These are phyloP conservation scores for Ellobius talpinus DNA, from an alignment of 2,113 vertebrate genomes.

Conservation along the genomic window DNA sequence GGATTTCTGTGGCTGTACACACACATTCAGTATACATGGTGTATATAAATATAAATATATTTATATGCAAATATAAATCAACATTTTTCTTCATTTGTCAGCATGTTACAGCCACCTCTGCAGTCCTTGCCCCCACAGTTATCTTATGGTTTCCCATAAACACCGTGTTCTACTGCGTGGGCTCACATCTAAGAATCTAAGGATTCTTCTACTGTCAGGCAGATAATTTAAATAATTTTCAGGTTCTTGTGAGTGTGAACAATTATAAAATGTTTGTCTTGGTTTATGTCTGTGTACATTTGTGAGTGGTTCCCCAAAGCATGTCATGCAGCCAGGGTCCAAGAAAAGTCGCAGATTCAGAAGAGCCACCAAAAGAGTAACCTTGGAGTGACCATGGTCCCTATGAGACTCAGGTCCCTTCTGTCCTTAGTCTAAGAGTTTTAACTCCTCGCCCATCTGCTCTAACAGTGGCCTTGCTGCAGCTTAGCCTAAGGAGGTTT, in stretches of 20 bases:
- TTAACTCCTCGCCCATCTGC: background rate
- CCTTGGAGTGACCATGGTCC: no score
- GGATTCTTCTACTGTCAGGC: background rate
- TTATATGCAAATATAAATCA: background rate
- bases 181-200: background rate
- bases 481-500: slow-evolving; percentile 63
- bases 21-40: background rate
- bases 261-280: background rate
- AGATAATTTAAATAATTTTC: background rate
- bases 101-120: background rate
- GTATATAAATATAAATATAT: no score
- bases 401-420: background rate
- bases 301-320: background rate
- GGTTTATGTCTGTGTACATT: background rate
- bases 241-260: background rate
- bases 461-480: background rate
- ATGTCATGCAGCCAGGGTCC: background rate
- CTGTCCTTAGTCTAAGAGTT: background rate
- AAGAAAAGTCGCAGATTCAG: background rate
- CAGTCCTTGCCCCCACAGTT: background rate
- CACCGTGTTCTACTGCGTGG: rapidly evolving
- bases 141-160: background rate
- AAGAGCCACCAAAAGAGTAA: background rate
- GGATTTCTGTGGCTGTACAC: background rate
- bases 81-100: background rate